Evolutionary conservation across 1,140 invertebrate genomes (phyloP).

Genomic region (Achatina immaculata): DNA sequence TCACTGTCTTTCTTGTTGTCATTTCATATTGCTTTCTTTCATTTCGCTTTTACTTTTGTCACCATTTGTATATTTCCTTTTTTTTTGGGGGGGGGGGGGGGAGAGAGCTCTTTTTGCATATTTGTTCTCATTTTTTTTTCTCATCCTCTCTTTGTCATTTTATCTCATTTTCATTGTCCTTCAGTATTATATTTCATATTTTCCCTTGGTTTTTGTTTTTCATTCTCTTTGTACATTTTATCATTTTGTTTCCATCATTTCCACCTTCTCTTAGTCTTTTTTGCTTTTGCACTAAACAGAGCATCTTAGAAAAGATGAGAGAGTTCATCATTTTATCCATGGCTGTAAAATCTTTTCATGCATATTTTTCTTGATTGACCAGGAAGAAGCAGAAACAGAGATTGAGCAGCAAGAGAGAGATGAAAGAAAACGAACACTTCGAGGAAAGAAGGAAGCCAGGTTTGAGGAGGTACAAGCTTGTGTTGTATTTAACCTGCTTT

Average conservation of each 20-base stretch:
- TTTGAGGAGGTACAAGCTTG: conserved; percentile 49
- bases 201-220: not conserved
- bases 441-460: conserved; percentile 43
- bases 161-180: not conserved
- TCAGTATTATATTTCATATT: not conserved
- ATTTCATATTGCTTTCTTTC: not conserved
- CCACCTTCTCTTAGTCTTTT: too few species aligned
- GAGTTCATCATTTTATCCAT: not conserved
- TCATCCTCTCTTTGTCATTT: not conserved
- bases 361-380: not conserved
- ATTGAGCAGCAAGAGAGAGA: conserved; percentile 49
- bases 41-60: not conserved
- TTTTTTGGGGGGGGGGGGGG: too few species aligned
- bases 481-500: too few species aligned
- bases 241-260: not conserved
- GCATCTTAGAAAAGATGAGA: too few species aligned
- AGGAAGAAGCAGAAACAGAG: conserved; percentile 58
- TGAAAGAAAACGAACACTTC: conserved; percentile 47
- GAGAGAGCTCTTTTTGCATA: too few species aligned
- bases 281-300: too few species aligned
- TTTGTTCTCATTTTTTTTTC: not conserved
- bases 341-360: not conserved
- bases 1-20: not conserved
- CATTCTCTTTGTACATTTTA: not conserved
- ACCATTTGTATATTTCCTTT: too few species aligned